A percentile compares a stretch with the other conserved stretches of the same genome.
Evolutionary conservation across 2,888 invertebrate genomes (phyloP).

Genomic region (Andrena camellia): DNA sequence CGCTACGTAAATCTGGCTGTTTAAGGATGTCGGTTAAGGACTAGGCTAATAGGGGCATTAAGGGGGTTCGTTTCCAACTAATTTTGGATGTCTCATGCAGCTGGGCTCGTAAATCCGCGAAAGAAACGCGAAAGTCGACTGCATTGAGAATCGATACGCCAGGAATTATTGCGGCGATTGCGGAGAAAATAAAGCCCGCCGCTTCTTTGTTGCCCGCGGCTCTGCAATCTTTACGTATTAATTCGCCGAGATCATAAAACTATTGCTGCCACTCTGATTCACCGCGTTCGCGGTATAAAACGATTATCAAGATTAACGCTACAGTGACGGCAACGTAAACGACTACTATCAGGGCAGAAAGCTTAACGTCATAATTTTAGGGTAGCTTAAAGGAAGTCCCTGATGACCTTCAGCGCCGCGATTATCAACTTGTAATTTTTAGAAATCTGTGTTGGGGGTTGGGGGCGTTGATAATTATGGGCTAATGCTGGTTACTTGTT

Average conservation of each 20-base stretch:
- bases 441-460: conserved; percentile 16
- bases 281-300: background rate
- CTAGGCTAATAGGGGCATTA: conserved; percentile 49
- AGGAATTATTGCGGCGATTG: background rate
- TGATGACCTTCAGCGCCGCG: background rate
- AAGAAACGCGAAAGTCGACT: background rate
- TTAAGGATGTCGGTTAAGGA: conserved; percentile 58
- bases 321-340: background rate
- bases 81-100: conserved; percentile 47
- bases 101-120: conserved; percentile 15
- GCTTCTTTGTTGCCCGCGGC: background rate
- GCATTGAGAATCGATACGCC: conserved; percentile 14
- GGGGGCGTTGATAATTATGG: background rate
- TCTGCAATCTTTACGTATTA: background rate
- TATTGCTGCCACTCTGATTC: background rate
- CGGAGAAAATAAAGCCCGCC: background rate
- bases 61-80: conserved; percentile 37
- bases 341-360: conserved; percentile 27
- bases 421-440: conserved; percentile 22
- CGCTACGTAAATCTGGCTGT: conserved; percentile 45
- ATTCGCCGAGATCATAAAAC: background rate
- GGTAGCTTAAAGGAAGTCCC: conserved; percentile 9
- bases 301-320: conserved; percentile 19
- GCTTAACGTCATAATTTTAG: conserved; percentile 36
- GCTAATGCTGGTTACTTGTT: background rate